Base-by-base conservation (phyloP, 2,113 vertebrate species). In the Gila orcuttii region DNA sequence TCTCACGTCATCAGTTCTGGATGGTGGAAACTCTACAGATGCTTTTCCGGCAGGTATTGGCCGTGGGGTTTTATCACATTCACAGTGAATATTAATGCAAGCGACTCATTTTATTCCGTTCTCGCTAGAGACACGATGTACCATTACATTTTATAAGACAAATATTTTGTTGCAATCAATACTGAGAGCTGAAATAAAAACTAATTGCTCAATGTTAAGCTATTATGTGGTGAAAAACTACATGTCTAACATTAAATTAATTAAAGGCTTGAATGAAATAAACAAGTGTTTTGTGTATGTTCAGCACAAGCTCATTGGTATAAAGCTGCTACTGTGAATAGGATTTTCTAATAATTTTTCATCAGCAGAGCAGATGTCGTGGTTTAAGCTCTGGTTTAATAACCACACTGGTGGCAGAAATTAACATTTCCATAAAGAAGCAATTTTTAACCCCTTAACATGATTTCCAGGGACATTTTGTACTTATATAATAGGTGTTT, bases 81-180 rank as follows among this genome's bases (percentile, higher is more conserved):
- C 88, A 89, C 88, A 77, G 90, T 93, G 91, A 93, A 94, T 92
- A 93, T 93, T 94, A 93, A 95, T 92, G 91, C 90, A 82, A 59
- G 86, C 91, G 90, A 94, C 94, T 93, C 87, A 93, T 93, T 94
- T 91, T 86, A 83, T 42, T 73, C 21, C 1, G 6, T 73, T 73
- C 19, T 39, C 3, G 4, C 69, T n/a, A 91, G 88, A 90, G 87
- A 93, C 91, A 88, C 93, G 92, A 52, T 15, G 47, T 15, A 15
- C 13, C 47, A 50, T 93, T 92, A 92, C 88, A 90, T 91, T 89
- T 91, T 82, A 84, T 89, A 89, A 91, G 92, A 89, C 86, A 89
- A 84, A 86, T 90, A 90, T 91, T 92, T 93, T 92, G 92, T 91
- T 91, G 87, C 86, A 84, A 62, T 82, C 87, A 88, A 88, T 90